Evolutionary conservation across 2,888 invertebrate species (phyloP), one percentile per base, ranked within the genome.

Genomic region (Malachius bipustulatus): DNA sequence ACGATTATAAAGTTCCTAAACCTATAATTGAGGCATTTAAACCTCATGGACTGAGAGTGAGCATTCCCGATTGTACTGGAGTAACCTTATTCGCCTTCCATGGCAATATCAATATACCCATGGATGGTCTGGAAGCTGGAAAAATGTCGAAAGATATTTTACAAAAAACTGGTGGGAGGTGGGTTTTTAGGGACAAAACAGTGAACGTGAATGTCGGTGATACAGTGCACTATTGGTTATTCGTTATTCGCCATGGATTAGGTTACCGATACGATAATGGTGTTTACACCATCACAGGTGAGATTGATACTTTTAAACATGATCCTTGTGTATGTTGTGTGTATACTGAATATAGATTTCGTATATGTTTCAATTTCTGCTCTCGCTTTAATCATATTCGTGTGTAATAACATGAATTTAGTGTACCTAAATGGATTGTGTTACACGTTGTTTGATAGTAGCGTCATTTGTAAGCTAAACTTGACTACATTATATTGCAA

Each of bases 11-110:
- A n/a, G 47, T 63, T 12, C 62, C 63, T 0, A 42, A 48, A 32
- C 57, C 62, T 2, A 50, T 40, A 36, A 51, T 66, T n/a, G 49
- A 57, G 41, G 44, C 55, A 8, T 46, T 61, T 19, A 43, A 42
- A n/a, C 58, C 57, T 8, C 47, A 44, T 35, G 64, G 64, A n/a
- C 50, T 66, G 37, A 47, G 55, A 32, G 54, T 64, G 10, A 62
- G 60, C 27, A 62, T 66, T 41, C 61, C 62, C 10, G 61, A 65
- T 37, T 51, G 51, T 38, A 38, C 47, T 2, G 65, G 62, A 6
- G 40, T 66, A 1, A 44, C 52, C 32, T 41, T 63, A 32, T 64
- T 66, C 43, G 61, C 62, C 1, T 64, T 66, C 43, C 63, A 67
- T 41, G 65, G 59, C 3, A 64, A 64, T 31, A 39, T 65, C 10